Base-by-base conservation (phyloP, 2,888 invertebrate genomes). In the Cheilosia pagana region DNA sequence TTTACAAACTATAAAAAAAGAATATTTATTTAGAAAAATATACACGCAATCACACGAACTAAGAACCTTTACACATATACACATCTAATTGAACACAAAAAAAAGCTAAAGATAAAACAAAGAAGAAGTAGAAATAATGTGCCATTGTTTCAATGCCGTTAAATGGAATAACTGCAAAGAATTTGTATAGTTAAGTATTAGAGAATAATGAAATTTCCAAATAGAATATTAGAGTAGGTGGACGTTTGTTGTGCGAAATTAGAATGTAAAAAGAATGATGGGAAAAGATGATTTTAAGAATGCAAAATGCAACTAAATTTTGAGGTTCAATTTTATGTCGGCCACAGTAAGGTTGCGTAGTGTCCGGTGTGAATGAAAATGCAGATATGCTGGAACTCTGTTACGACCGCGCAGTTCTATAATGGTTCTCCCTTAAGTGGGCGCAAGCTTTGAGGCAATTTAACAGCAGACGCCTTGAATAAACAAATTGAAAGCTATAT, bases 101-200 rank as follows among this genome's bases (percentile, higher is more conserved):
- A 50, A 25, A 35, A 48, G 35, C 35, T 55, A 12, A 12, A 45
- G 3, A 48, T 8, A 41, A 45, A 31, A 16, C 25, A 19, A 60
- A 57, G 16, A 50, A 7, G 0, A 16, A 41, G 16, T 5, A 19
- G 19, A n/a, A 39, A 55, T 53, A 81, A 41, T 81, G 79, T 81
- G 81, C 35, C 35, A 35, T 78, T 78, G 72, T 72, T 78, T 72
- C 72, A 72, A 57, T 67, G 65, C 53, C 52, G 74, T 60, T 59
- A 60, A 39, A 60, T 10, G 31, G 16, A 50, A 25, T 14, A 43
- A 43, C 12, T 35, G 35, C 12, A 60, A 31, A 35, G 31, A 28
- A 60, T 62, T 62, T 68, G 41, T 70, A 35, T 43, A 14, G 14
- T 68, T 62, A 50, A 68, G 74, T 62, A 23, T 52, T 55, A 1